These are phyloP conservation scores for Tetropium fuscum DNA, from an alignment of 2,888 invertebrate species.

Conservation along the genomic window DNA sequence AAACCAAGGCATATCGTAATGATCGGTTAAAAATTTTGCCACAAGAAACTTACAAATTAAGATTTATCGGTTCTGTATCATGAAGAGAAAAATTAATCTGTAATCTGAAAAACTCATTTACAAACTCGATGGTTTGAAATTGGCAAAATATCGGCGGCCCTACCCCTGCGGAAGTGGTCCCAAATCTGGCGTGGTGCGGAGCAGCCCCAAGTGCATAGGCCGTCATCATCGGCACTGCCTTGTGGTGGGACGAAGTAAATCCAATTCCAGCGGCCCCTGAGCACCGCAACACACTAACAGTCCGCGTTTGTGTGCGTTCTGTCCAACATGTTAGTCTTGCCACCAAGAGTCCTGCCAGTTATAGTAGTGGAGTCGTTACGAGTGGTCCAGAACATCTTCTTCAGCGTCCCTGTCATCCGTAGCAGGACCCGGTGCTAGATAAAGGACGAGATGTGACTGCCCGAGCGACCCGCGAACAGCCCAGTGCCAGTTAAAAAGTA, in stretches of 20 bases:
- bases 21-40: no score
- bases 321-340: constrained; percentile 29
- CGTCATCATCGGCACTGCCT: constrained; percentile 8
- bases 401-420: constrained; percentile 9
- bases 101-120: no score
- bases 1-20: no score
- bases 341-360: constrained; percentile 25
- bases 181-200: neutral
- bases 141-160: neutral
- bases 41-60: no score
- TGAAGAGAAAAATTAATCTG: no score
- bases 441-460: constrained; percentile 18
- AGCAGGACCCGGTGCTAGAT: constrained; percentile 15
- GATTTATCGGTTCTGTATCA: no score
- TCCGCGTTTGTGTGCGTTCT: constrained; percentile 23
- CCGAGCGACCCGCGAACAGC: neutral
- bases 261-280: constrained; percentile 25
- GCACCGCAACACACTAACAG: constrained; percentile 20
- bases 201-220: constrained; percentile 11
- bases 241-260: constrained; percentile 17
- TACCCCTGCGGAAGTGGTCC: neutral
- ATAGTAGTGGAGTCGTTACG: constrained; percentile 20
- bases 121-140: no score
- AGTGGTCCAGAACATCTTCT: constrained; percentile 22
- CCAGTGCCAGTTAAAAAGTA: constrained; percentile 18